Base-by-base conservation (phyloP, 2,797 vertebrate species). In the Spea hammondii region DNA sequence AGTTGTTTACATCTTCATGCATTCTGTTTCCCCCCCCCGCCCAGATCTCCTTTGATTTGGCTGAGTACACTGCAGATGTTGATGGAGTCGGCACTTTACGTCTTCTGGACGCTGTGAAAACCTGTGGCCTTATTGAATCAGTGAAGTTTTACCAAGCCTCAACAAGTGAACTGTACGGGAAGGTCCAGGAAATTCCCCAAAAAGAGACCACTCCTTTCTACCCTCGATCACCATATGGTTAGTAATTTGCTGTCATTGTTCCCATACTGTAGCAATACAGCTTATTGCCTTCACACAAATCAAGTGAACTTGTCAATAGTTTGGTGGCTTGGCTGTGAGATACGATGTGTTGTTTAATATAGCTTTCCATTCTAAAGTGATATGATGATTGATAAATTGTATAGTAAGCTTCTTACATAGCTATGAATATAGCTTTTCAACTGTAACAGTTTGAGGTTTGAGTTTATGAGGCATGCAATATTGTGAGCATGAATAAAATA, bases 131-230 rank as follows among this genome's bases (percentile, higher is more conserved):
- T 86, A 97, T 96, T 86, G 89, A 88, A 84, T 92, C 85, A 4
- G 94, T 99, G 51, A 95, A 93, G 74, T 99, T 99, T 91, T 99
- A 99, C 89, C 97, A 99, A 92, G 97, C 97, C 74, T 99, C 97
- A 74, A 99, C 97, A 76, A 99, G 97, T 75, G 97, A 99, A 87
- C 93, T 99, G 66, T 99, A 92, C 54, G 97, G 97, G 82, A 99
- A 99, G 90, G 97, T 99, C 69, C 96, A 96, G 89, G 97, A 99
- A 93, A 97, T 98, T 84, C 97, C 97, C 0, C 97, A 99, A 86
- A 98, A 91, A 83, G 97, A 99, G 87, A 98, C 96, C 60, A 99
- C 97, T 0, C 96, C 97, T 70, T 99, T 99, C 88, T 99, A 99
- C 85, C 97, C 97, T 32, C 93, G 97, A 78, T 99, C 97, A 14